Evolutionary conservation across 2,888 invertebrate genomes (phyloP), one percentile per base, ranked within the genome.

Genomic region (Eupithecia exiguata): DNA sequence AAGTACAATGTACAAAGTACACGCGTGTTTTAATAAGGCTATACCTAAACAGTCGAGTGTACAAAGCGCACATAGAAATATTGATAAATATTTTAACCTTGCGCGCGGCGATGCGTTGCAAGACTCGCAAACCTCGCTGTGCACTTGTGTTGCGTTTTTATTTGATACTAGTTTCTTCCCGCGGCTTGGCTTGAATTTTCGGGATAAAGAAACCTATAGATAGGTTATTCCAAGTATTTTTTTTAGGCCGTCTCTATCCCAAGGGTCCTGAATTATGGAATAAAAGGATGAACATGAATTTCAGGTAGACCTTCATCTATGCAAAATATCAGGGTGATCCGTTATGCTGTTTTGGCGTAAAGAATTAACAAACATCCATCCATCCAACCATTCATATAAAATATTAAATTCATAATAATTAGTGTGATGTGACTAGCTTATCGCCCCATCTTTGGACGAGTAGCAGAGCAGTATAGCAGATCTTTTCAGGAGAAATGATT

Each of bases 51-150:
- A 62, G 18, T 35, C 40, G 38, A n/a, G 12, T n/a, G 36, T 65
- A 65, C 63, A 66, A 16, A 66, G 66, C 21, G 66, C 38, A 73
- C 70, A 70, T 72, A 76, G 70, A 77, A 80, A 78, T 80, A 77
- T 76, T 77, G 70, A 77, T 78, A 77, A 77, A 77, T 77, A 77
- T 77, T 61, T 68, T 69, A 75, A 78, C 80, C 80, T 80, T 80
- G 80, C 70, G 66, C 38, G 53, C 71, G 77, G 36, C 78, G 79
- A 80, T 80, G 80, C 80, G 80, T 80, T 80, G 53, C 79, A 40
- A 71, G 65, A 71, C 78, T 76, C 53, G 36, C 63, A 63, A 58
- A 12, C 12, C 21, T 25, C 58, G 25, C 1, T n/a, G 40, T 66
- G 66, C 66, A 40, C 63, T 38, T 38, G 63, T n/a, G 63, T 38